Conservation (phyloP, 2,888 invertebrate genomes). For the Aspidapion aeneum region DNA sequence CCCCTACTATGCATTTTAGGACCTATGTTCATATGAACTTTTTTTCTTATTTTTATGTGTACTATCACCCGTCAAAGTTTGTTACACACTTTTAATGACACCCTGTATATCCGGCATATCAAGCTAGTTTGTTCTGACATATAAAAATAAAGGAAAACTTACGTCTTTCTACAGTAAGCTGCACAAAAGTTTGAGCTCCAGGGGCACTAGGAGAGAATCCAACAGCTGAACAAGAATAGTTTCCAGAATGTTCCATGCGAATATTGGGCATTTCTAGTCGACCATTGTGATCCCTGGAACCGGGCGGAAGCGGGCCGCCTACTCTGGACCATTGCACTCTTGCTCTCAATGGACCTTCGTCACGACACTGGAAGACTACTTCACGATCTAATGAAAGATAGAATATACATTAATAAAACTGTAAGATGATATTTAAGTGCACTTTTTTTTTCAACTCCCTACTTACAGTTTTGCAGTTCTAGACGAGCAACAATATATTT, state of each 20-base stretch:
- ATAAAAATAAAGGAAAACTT: constrained; percentile 48
- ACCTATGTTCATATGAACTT: too few species aligned
- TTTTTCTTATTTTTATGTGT: too few species aligned
- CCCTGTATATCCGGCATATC: too few species aligned
- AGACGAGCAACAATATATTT: too few species aligned
- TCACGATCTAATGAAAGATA: constrained; percentile 66
- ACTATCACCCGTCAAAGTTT: too few species aligned
- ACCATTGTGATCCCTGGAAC: constrained; percentile 71
- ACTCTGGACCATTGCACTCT: constrained; percentile 73
- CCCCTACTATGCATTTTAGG: too few species aligned
- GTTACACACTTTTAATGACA: too few species aligned
- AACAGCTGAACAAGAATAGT: constrained; percentile 80
- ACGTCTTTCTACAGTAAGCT: constrained; percentile 74
- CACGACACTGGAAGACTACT: constrained; percentile 90
- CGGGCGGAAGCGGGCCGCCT: constrained; percentile 70
- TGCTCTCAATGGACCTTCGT: constrained; percentile 77
- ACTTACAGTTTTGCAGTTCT: too few species aligned
- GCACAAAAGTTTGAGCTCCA: constrained; percentile 65
- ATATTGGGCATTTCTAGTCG: constrained; percentile 85
- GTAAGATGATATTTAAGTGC: not conserved
- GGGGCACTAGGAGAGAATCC: constrained; percentile 59
- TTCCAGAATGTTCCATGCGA: constrained; percentile 69
- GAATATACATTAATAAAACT: not conserved
- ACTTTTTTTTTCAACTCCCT: too few species aligned
- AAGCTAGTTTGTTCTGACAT: too few species aligned